Evolutionary conservation across 2,113 vertebrate genomes (phyloP).

Genomic region (Phoenicopterus ruber): DNA sequence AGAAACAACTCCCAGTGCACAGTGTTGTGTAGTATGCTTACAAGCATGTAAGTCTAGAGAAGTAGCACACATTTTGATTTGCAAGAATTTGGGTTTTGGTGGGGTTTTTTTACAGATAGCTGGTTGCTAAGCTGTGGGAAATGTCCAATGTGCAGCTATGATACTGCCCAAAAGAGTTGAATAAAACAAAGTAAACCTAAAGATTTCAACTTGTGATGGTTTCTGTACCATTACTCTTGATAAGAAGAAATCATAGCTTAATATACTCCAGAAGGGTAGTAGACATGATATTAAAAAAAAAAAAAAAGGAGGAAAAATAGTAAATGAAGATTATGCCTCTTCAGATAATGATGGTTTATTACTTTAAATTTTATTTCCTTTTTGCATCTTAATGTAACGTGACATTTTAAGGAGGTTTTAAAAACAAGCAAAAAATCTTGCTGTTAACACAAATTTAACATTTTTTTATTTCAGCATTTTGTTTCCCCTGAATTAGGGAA

Average conservation of each 20-base stretch:
- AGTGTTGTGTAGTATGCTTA: conserved; percentile 29
- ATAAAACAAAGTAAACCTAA: not conserved
- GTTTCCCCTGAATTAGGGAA: not conserved
- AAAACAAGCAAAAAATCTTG: not conserved
- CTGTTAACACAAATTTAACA: not conserved
- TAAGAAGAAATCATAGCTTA: not conserved
- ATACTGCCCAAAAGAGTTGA: conserved; percentile 69
- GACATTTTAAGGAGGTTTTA: not conserved
- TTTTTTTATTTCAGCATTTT: not conserved
- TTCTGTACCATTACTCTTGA: not conserved
- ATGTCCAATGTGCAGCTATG: conserved; percentile 76
- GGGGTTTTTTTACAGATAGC: not conserved
- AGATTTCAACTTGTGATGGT: not conserved
- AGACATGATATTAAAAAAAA: not conserved
- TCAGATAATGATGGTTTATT: not conserved
- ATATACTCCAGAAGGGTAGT: not conserved
- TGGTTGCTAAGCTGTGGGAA: conserved; percentile 75
- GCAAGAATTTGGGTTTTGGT: conserved; percentile 64
- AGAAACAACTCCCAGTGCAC: conserved; percentile 17
- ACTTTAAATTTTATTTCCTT: not conserved
- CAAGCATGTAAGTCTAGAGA: conserved; percentile 36
- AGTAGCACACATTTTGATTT: conserved; percentile 28
- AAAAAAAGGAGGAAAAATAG: not conserved
- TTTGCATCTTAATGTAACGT: not conserved
- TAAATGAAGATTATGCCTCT: not conserved